Evolutionary conservation across 2,113 vertebrate genomes (phyloP), one percentile per base, ranked within the genome.

Genomic region (Addax nasomaculatus): DNA sequence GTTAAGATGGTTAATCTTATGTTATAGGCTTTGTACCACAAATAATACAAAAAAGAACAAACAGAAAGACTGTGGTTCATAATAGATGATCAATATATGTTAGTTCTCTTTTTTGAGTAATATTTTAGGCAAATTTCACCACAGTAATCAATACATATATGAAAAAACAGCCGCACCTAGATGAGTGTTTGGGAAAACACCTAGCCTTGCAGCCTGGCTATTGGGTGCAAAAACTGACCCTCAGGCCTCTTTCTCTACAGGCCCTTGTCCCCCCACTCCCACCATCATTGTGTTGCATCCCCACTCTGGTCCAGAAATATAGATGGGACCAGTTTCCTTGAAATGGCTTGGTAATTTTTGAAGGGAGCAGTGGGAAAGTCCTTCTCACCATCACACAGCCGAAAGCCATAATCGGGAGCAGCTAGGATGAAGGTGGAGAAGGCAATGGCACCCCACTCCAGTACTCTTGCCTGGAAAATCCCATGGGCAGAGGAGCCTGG

Each of bases 191-290:
- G 60, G 13, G 13, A 62, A 5, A 53, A 39, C 6, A 9, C 7
- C 51, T 49, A 62, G 84, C 51, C 0, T 57, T 3, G 2, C 14
- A 21, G 64, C 80, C 80, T 3, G 1, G 27, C 15, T 9, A 4
- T 16, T 4, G 15, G 12, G 3, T 2, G 0, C 3, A 14, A 76
- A 76, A 13, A 5, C 43, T 14, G 13, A 7, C 33, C 33, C 30
- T 15, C 85, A 0, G 6, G 15, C 36, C 8, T 39, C 33, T 51
- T 36, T 27, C 49, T 36, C n/a, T 14, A 4, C 7, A 43, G 83
- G 36, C 53, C n/a, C 15, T 58, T 11, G 81, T 27, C 4, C 81
- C 6, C n/a, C 0, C 1, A 30, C 83, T 25, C 53, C 25, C 83
- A 29, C 23, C 36, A 19, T 33, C 89, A 10, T 21, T 58, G 36